Conservation (phyloP, 1,140 invertebrate genomes). For the Drosophila asahinai region DNA sequence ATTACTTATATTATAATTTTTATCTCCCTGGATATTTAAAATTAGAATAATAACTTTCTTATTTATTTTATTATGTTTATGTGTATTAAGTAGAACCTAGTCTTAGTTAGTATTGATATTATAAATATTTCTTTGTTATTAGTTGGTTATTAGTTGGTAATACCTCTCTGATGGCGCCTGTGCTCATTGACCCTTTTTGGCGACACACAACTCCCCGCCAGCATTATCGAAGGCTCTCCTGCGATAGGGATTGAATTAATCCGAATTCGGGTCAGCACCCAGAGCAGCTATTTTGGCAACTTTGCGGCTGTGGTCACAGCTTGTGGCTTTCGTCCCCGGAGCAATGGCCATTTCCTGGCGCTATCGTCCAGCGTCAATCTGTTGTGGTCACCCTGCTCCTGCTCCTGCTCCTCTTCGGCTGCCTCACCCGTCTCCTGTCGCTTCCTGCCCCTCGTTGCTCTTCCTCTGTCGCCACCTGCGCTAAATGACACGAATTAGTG, state of each 20-base stretch:
- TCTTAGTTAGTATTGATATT: no score
- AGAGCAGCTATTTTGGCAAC: constrained; percentile 63
- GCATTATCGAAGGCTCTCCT: constrained; percentile 37
- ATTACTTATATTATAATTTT: no score
- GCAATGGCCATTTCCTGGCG: constrained; percentile 69
- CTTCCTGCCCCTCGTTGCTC: constrained; percentile 24
- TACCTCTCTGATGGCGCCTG: neutral
- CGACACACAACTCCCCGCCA: constrained; percentile 21
- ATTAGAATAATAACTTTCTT: no score
- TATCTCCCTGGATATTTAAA: no score
- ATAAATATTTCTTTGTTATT: neutral
- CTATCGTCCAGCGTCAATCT: constrained; percentile 73
- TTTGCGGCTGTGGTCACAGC: constrained; percentile 45
- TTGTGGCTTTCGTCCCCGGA: constrained; percentile 30
- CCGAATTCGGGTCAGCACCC: constrained; percentile 68
- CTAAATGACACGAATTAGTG: constrained; percentile 80
- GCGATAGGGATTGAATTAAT: constrained; percentile 52
- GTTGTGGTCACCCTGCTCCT: constrained; percentile 38
- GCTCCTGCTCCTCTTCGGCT: constrained; percentile 18
- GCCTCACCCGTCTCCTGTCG: constrained; percentile 53
- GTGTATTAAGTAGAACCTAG: no score
- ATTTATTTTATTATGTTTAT: neutral
- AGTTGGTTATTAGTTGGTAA: neutral
- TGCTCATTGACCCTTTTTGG: constrained; percentile 15
- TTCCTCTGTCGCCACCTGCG: constrained; percentile 76